A percentile compares a stretch with the other conserved stretches of the same genome.
Evolutionary conservation across 2,797 vertebrate species (phyloP).

Genomic region (Fistularia tabacaria): DNA sequence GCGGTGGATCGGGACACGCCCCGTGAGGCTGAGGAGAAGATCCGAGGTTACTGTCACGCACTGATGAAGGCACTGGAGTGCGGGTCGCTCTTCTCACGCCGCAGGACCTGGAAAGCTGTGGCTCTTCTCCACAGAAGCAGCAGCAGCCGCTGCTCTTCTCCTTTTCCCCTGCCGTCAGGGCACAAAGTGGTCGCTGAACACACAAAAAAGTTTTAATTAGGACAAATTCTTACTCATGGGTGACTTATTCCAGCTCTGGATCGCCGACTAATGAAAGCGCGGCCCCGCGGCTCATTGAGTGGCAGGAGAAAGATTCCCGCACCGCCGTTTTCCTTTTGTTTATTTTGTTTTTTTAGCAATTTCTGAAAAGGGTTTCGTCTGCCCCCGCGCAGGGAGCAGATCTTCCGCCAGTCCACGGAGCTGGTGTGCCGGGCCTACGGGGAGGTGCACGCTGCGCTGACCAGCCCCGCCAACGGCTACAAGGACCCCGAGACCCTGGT

Average conservation of each 20-base stretch:
- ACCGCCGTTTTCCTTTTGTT: too few species aligned
- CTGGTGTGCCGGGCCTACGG: constrained; percentile 89
- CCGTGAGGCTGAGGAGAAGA: too few species aligned
- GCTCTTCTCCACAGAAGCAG: too few species aligned
- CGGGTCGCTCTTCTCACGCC: too few species aligned
- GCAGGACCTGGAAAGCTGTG: too few species aligned
- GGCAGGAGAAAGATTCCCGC: too few species aligned
- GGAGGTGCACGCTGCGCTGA: constrained; percentile 86
- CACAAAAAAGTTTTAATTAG: constrained; percentile 17
- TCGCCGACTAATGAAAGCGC: constrained; percentile 18
- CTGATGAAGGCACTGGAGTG: too few species aligned
- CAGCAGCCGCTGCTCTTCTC: constrained; percentile 35
- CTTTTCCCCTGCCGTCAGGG: constrained; percentile 12
- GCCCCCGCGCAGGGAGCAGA: constrained; percentile 83
- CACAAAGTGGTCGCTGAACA: constrained; percentile 29
- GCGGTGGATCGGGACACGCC: too few species aligned
- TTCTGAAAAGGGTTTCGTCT: background rate
- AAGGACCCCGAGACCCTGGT: constrained; percentile 85
- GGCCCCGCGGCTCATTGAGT: background rate
- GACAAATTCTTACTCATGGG: constrained; percentile 32
- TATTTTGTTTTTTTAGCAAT: background rate
- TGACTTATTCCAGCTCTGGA: constrained; percentile 29
- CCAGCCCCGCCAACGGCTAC: constrained; percentile 80
- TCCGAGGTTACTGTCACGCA: too few species aligned
- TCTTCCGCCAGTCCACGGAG: constrained; percentile 92